These are phyloP conservation scores for Smittia sp. DNA, from an alignment of 2,888 invertebrate genomes.

Conservation along the genomic window DNA sequence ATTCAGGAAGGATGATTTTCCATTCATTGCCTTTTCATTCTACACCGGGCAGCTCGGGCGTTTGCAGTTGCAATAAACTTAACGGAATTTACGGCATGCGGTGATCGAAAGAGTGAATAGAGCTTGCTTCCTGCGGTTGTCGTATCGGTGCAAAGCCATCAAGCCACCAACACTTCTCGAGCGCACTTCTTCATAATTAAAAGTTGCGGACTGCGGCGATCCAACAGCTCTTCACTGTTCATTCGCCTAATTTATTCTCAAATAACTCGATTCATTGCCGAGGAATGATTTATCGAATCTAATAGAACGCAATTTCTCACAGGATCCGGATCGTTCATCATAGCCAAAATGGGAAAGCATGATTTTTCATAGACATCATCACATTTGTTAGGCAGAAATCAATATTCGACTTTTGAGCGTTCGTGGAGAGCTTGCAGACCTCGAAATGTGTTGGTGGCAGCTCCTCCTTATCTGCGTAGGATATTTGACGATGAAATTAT, in stretches of 20 bases:
- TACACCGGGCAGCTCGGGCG: background rate
- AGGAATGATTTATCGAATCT: background rate
- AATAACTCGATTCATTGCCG: background rate
- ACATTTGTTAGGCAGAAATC: conserved; percentile 4
- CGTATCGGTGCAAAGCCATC: background rate
- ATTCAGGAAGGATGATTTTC: conserved; percentile 35
- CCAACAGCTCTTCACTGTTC: too few species aligned
- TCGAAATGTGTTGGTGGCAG: background rate
- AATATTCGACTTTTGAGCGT: background rate
- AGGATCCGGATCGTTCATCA: background rate
- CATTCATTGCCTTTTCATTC: conserved; percentile 30
- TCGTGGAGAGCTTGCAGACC: background rate
- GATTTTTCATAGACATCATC: background rate
- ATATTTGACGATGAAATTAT: background rate
- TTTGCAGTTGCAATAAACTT: conserved; percentile 39
- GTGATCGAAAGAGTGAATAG: conserved; percentile 15
- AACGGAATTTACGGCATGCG: conserved; percentile 30
- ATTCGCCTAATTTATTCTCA: background rate
- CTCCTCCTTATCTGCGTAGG: background rate
- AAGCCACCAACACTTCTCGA: background rate
- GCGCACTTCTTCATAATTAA: conserved; percentile 2
- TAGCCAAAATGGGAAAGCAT: background rate
- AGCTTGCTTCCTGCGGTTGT: background rate
- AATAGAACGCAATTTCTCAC: background rate
- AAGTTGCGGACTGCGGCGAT: background rate